Conservation (phyloP, 2,113 vertebrate species). For the Odobenus rosmarus region DNA sequence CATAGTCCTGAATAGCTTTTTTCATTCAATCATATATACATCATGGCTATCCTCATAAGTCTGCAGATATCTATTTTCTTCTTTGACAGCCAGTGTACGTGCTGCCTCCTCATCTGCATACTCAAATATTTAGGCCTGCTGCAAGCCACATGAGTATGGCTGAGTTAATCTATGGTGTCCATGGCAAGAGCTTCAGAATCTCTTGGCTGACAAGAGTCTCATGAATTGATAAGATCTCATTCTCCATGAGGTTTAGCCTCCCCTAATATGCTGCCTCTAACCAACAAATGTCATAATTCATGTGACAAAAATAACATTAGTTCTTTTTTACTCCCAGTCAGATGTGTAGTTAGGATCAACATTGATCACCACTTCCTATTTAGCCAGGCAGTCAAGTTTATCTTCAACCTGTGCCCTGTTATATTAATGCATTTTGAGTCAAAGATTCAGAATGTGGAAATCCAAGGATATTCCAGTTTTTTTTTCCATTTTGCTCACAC, state of each 20-base stretch:
- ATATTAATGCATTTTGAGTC: background rate
- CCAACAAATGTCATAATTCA: background rate
- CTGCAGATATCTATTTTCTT: background rate
- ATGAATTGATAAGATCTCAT: background rate
- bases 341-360: background rate
- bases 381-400: background rate
- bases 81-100: background rate
- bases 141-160: background rate
- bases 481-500: background rate
- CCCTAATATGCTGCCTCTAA: background rate
- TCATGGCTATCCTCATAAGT: background rate
- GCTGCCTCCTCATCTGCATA: background rate
- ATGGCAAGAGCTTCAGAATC: background rate
- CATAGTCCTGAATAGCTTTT: background rate
- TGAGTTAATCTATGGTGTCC: background rate
- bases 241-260: background rate
- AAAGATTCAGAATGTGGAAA: slow-evolving; percentile 44
- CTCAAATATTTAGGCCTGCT: background rate
- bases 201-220: background rate
- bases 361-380: background rate
- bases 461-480: background rate
- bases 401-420: background rate
- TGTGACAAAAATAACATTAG: background rate
- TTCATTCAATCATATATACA: background rate
- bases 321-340: background rate